Evolutionary conservation across 2,888 invertebrate genomes (phyloP).

Genomic region (Macaria liturata): DNA sequence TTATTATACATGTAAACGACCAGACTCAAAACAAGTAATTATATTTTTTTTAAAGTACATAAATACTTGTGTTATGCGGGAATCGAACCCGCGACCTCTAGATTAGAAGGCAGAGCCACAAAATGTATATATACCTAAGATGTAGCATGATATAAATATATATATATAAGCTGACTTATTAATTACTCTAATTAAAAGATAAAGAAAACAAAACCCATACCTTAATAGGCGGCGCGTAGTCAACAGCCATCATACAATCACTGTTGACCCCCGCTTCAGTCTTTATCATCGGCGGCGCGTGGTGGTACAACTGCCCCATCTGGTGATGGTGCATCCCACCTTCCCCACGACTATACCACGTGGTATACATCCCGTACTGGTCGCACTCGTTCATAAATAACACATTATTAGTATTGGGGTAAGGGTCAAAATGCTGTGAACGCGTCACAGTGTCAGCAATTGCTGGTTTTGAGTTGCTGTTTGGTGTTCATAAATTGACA

Average conservation of each 20-base stretch:
- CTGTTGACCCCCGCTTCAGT: slow-evolving; percentile 84
- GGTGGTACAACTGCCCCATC: slow-evolving; percentile 81
- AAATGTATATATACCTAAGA: no score
- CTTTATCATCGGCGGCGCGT: slow-evolving; percentile 84
- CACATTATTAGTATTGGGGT: slow-evolving; percentile 43
- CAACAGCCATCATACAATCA: slow-evolving; percentile 86
- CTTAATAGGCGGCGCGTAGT: slow-evolving; percentile 86
- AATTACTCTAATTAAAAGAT: slow-evolving; percentile 1
- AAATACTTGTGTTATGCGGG: no score
- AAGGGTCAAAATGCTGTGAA: slow-evolving; percentile 14
- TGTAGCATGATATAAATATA: no score
- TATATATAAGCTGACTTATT: no score
- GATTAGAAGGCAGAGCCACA: no score
- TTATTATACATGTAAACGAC: no score
- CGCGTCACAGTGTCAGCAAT: slow-evolving; percentile 12
- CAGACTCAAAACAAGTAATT: no score
- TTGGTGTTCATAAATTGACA: no score
- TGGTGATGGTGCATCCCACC: slow-evolving; percentile 80
- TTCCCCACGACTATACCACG: slow-evolving; percentile 81
- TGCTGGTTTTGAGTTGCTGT: no score
- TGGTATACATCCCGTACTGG: slow-evolving; percentile 79
- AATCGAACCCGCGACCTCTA: no score
- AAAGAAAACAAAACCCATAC: slow-evolving; percentile 59
- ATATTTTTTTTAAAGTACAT: no score
- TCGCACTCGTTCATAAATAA: slow-evolving; percentile 76